phyloP scores from a whole-genome alignment of 2,888 invertebrate species.

The Choreutis nemorana region DNA sequence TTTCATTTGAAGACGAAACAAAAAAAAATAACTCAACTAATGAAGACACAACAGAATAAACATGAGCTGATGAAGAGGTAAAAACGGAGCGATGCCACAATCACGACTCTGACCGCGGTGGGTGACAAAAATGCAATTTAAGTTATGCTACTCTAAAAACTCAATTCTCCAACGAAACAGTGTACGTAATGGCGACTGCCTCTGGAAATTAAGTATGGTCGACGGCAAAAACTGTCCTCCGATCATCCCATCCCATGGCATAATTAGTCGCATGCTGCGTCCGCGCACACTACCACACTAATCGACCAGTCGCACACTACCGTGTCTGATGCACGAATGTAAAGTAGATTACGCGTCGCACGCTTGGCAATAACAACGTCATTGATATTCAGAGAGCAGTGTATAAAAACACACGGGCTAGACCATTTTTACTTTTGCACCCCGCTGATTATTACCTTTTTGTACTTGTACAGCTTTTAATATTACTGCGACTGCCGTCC shows the following conservation, averaged over 20 bases:
- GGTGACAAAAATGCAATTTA: constrained; percentile 65
- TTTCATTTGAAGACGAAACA: constrained; percentile 21
- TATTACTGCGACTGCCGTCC: too few relatives aligned
- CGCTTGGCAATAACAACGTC: too few relatives aligned
- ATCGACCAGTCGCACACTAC: too few relatives aligned
- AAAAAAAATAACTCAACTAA: constrained; percentile 27
- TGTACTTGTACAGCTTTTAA: too few relatives aligned
- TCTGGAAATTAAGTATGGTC: constrained; percentile 9
- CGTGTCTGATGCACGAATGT: too few relatives aligned
- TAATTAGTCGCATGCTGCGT: constrained; percentile 56
- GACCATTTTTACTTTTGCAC: too few relatives aligned
- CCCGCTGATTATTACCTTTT: too few relatives aligned
- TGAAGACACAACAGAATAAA: constrained; percentile 52
- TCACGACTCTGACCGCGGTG: constrained; percentile 27
- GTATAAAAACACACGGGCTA: too few relatives aligned
- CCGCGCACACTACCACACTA: too few relatives aligned
- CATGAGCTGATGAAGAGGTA: constrained; percentile 25
- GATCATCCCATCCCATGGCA: constrained; percentile 44
- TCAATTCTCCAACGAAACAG: constrained; percentile 36
- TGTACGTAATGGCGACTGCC: constrained; percentile 28
- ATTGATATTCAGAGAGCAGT: too few relatives aligned
- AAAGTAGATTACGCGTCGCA: too few relatives aligned
- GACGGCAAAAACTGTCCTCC: constrained; percentile 35
- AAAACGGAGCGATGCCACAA: constrained; percentile 16
- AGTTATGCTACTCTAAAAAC: constrained; percentile 53